Evolutionary conservation across 2,888 invertebrate species (phyloP).

Genomic region (Philereme transversata): DNA sequence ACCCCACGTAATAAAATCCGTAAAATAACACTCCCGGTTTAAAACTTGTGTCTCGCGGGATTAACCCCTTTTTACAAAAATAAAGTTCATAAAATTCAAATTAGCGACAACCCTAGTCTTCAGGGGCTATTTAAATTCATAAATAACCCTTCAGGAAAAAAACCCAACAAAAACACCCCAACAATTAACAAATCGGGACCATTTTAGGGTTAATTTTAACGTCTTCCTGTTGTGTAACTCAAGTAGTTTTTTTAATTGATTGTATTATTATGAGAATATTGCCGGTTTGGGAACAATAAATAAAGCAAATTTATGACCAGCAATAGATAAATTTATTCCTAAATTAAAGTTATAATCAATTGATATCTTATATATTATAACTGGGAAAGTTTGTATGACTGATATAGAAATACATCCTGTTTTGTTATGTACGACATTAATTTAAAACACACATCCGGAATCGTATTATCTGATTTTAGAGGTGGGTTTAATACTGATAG

Average conservation of each 20-base stretch:
- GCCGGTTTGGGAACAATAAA: not conserved
- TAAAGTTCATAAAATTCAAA: slow-evolving; percentile 80
- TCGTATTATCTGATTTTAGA: too few relatives aligned
- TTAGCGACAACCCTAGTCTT: slow-evolving; percentile 73
- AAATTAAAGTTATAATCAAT: too few relatives aligned
- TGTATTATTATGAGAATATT: not conserved
- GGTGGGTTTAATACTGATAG: too few relatives aligned
- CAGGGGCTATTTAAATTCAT: slow-evolving; percentile 77
- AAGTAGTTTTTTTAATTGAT: slow-evolving; percentile 44
- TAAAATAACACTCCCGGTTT: slow-evolving; percentile 46
- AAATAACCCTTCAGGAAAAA: slow-evolving; percentile 70
- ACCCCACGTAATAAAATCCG: slow-evolving; percentile 40
- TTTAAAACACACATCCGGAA: too few relatives aligned
- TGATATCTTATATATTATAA: too few relatives aligned
- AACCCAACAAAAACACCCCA: slow-evolving; percentile 62
- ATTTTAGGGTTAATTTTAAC: slow-evolving; percentile 77
- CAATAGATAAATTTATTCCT: too few relatives aligned
- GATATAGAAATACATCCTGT: too few relatives aligned
- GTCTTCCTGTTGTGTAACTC: slow-evolving; percentile 61
- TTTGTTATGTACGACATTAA: too few relatives aligned
- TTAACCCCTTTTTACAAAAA: slow-evolving; percentile 67
- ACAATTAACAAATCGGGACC: slow-evolving; percentile 81
- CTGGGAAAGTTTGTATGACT: too few relatives aligned
- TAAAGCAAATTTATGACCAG: too few relatives aligned
- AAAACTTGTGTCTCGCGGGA: slow-evolving; percentile 53